phyloP scores from a whole-genome alignment of 92 coral and sea anemone species.

The Phenganax marumi region DNA sequence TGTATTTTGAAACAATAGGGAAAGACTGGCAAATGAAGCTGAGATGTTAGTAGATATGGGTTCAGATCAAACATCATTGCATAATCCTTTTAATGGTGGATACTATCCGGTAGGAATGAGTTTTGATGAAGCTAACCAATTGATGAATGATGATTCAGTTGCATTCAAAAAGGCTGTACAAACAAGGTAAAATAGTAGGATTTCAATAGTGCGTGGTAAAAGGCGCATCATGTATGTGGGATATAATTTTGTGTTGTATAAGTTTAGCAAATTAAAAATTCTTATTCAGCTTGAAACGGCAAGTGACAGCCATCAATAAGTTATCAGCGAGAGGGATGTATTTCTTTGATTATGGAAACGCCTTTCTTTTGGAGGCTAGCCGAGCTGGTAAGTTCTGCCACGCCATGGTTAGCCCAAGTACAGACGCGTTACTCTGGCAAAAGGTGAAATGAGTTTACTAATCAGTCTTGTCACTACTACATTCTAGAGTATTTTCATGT shows the following conservation, averaged over 20 bases:
- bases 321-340: constrained; percentile 79
- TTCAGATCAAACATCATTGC: constrained; percentile 94
- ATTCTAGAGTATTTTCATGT: not conserved
- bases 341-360: constrained; percentile 98
- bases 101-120: constrained; percentile 76
- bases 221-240: not conserved
- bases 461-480: not conserved
- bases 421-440: not conserved
- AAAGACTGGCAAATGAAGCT: constrained; percentile 74
- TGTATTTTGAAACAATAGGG: constrained; percentile 56
- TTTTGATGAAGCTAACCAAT: constrained; percentile 87
- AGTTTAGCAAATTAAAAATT: not conserved
- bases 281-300: constrained; percentile 72
- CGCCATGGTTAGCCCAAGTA: not conserved
- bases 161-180: constrained; percentile 77
- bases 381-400: constrained; percentile 71
- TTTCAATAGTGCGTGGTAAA: not conserved
- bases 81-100: constrained; percentile 87
- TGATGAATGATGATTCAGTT: constrained; percentile 78
- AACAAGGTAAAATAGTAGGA: constrained; percentile 64
- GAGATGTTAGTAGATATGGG: constrained; percentile 85
- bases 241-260: not conserved
- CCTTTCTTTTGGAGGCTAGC: constrained; percentile 86
- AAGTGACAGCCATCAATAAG: constrained; percentile 81
- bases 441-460: not conserved